Evolutionary conservation across 1,140 invertebrate genomes (phyloP), one percentile per base, ranked within the genome.

Genomic region (Colletes latitarsis): DNA sequence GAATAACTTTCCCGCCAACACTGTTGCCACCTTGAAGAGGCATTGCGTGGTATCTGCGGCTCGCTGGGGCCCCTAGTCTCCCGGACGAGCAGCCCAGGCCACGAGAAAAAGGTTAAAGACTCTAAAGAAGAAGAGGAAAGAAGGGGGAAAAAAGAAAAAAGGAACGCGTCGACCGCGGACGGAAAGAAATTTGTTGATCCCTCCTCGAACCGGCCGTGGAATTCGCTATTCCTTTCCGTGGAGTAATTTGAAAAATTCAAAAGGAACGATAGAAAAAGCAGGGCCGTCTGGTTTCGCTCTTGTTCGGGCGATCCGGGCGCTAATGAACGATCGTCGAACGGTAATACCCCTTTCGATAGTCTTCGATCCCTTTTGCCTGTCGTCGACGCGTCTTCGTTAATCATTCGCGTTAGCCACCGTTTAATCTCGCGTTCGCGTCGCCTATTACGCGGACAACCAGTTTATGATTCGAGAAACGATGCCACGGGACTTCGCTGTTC

Each of bases 1-100:
- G 85, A 92, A 92, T 92, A 92, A 91, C 89, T 91, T 91, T 89
- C 88, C 90, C 88, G 90, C 84, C 90, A 91, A 92, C 89, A 88
- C 88, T 91, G 90, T 92, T 91, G 89, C 91, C 90, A 89, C 90
- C 90, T 90, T 88, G 86, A 90, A 89, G 89, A 84, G 85, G 82
- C 82, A 82, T 83, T 82, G 84, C 88, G 69, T 74, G 64, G 63
- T 74, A 69, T 60, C 62, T 52, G 60, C 64, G 58, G 73, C 68
- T 73, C 53, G 62, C 57, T 17, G 53, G 58, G 55, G 53, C 53
- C 53, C 52, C 62, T 58, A n/a, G 53, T n/a, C 62, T 15, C 76
- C 63, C 53, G 21, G n/a, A 17, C 55, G 49, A 71, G 17, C 30
- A 52, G 49, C 15, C 12, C 49, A 30, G 55, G 55, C 30, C 14